Base-by-base conservation (phyloP, 2,797 vertebrate genomes). In the Rhynchonycteris naso region DNA sequence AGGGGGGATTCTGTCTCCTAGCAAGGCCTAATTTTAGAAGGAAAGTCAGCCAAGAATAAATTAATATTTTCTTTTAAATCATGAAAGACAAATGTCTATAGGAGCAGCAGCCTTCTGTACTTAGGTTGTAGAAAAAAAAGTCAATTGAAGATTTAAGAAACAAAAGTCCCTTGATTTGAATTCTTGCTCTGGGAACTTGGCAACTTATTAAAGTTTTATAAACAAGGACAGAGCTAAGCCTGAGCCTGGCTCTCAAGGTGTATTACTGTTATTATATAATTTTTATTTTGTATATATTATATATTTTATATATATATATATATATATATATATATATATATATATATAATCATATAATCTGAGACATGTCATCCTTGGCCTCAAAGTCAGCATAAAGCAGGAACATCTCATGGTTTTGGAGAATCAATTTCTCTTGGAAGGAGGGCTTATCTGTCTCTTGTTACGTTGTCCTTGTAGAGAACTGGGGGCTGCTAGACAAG, bases 391-490 rank as follows among this genome's bases (percentile, higher is more conserved):
- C 82, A 93, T 92, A 94, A 96, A 91, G 79, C 66, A 81, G 58
- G 52, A 88, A 72, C 90, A 93, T 92, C 74, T 95, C 63, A 68
- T 82, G 82, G 91, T 95, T 96, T 97, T 88, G 91, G 90, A 91
- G 84, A 98, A 93, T 95, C 92, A 95, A 69, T 97, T 96, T 97
- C 97, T 96, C 96, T 95, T 96, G 88, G 90, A 97, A 91, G 88
- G 86, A 96, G 50, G 88, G 90, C 97, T 95, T 97, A 87, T 94
- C 85, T 97, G 98, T 90, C 95, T 92, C 87, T 92, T 93, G 18
- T 56, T 78, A 43, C 6, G 4, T 16, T 90, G 56, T 7, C 21
- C 30, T 66, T 13, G 3, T 3, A 96, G 96, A 0, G 90, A 79
- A 92, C 87, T 95, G 75, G 95, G 96, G 88, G 89, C 76, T 90